Base-by-base conservation (phyloP, 1,140 invertebrate genomes). In the Drosophila virilis region DNA sequence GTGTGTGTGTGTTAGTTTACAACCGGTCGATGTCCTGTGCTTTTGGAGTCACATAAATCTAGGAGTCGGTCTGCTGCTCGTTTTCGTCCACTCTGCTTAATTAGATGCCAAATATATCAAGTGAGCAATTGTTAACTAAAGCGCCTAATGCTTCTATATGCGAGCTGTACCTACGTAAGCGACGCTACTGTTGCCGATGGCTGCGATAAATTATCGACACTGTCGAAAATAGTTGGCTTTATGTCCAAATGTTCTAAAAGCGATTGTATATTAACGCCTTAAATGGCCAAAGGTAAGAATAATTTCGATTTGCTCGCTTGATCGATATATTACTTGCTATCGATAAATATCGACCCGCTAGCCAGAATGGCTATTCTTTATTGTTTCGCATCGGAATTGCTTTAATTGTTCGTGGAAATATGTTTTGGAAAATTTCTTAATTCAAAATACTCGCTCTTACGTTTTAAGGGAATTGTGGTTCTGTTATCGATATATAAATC, bases 1-100 rank as follows among this genome's bases (percentile, higher is more conserved):
- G 22, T 60, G 15, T 65, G 43, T 70, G 28, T 69, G 51, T 68
- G 46, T 66, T 38, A 48, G 78, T 71, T 76, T 80, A 80, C 78
- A 80, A 79, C 78, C 78, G 64, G 73, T 79, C 57, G 69, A 67
- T 73, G 68, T 79, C 64, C 40, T 74, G 72, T 61, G 57, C 59
- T 67, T 59, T 66, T 52, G 43, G 46, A 76, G 74, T 59, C 64
- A 52, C 64, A 57, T 71, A 12, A 32, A 66, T 55, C 40, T 65
- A 57, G 43, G 51, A 43, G 62, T 35, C 22, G 50, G 55, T 65
- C 67, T 67, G 67, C 37, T 75, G 43, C 42, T 17, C 32, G 42
- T 35, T 6, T 10, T 37, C 13, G 12, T 55, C 7, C 0, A 46
- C 33, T 64, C 42, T 48, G 48, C 17, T 33, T 7, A 60, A 58